Evolutionary conservation across 2,113 vertebrate genomes (phyloP).

Genomic region (Ceyx cyanopectus): DNA sequence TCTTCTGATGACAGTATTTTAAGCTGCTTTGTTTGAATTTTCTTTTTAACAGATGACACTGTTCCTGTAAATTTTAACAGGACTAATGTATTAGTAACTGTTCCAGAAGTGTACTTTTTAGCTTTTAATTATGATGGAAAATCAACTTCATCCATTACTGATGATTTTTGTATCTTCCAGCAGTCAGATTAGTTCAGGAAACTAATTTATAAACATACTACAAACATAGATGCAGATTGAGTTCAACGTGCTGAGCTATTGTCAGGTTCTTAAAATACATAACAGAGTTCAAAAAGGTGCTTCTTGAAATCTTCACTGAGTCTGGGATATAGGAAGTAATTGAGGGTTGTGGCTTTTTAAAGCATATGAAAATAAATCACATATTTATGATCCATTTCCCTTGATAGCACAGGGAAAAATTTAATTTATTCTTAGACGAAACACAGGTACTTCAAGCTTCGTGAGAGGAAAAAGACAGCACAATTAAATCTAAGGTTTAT

Average conservation of each 20-base stretch:
- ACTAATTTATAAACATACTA: not conserved
- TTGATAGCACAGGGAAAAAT: not conserved
- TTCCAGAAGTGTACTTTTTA: constrained; percentile 9
- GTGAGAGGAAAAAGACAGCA: not conserved
- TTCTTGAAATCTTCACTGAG: not conserved
- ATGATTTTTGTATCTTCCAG: not conserved
- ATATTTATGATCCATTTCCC: not conserved
- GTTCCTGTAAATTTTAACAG: not conserved
- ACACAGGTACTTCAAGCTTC: not conserved
- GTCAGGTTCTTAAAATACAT: not conserved
- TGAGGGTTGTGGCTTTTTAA: not conserved
- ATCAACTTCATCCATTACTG: not conserved
- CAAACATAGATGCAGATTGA: not conserved
- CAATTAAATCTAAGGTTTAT: constrained; percentile 14
- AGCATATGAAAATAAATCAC: not conserved
- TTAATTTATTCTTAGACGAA: not conserved
- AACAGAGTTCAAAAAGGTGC: not conserved
- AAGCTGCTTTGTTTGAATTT: constrained; percentile 34
- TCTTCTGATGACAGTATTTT: not conserved
- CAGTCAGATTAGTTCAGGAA: not conserved
- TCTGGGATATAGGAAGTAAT: not conserved
- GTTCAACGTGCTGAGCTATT: not conserved
- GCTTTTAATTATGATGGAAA: constrained; percentile 33
- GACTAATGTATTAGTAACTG: not conserved
- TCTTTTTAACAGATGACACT: not conserved